phyloP scores from a whole-genome alignment of 2,888 invertebrate genomes.

The Psylliodes chrysocephalus region DNA sequence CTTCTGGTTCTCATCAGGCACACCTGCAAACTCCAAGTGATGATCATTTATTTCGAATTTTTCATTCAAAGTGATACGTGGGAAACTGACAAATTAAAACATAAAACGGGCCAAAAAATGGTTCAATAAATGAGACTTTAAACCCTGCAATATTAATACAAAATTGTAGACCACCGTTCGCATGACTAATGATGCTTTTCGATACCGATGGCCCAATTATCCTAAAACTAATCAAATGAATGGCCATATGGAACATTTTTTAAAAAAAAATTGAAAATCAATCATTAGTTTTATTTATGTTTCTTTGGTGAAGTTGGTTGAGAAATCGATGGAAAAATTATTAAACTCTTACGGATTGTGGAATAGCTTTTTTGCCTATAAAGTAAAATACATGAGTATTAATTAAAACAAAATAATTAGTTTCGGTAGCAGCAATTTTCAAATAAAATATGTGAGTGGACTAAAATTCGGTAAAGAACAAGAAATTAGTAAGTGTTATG shows the following conservation, averaged over 20 bases:
- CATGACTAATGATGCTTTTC: slow-evolving; percentile 3
- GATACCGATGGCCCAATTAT: neutral
- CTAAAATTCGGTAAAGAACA: too few relatives aligned
- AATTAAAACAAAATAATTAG: too few relatives aligned
- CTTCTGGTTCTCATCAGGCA: too few relatives aligned
- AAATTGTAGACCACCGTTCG: slow-evolving; percentile 1
- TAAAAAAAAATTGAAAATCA: neutral
- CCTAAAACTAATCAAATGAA: slow-evolving; percentile 3
- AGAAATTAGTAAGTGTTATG: too few relatives aligned
- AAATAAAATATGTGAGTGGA: too few relatives aligned
- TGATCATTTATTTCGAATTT: slow-evolving; percentile 10
- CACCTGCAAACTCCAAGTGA: neutral
- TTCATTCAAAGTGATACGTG: neutral
- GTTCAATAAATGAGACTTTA: slow-evolving; percentile 1
- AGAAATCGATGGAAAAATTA: too few relatives aligned
- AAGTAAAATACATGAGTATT: too few relatives aligned
- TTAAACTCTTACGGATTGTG: too few relatives aligned
- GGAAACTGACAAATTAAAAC: neutral
- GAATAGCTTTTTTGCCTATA: too few relatives aligned
- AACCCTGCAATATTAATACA: neutral
- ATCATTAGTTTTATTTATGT: neutral
- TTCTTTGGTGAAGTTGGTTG: too few relatives aligned
- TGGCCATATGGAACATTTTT: neutral
- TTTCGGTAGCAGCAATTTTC: too few relatives aligned
- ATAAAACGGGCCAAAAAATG: neutral